These are phyloP conservation scores for Ctenosaura bakeri DNA, from an alignment of 2,797 vertebrate genomes.

Conservation along the genomic window DNA sequence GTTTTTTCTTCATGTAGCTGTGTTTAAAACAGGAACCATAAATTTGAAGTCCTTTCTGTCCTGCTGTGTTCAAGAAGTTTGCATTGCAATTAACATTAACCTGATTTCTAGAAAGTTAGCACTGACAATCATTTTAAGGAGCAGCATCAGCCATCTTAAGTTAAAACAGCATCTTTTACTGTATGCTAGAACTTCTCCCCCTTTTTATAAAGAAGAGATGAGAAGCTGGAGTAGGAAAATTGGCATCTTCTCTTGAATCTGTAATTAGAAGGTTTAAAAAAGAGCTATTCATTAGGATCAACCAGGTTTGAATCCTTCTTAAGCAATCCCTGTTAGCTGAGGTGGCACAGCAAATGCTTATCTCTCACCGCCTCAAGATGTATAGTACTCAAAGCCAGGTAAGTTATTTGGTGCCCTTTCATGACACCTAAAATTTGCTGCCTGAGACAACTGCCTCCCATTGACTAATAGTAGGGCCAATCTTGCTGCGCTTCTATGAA, in stretches of 20 bases:
- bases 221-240: not conserved
- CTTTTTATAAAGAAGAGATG: not conserved
- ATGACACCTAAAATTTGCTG: not conserved
- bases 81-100: conserved; percentile 1
- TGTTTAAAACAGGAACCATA: not conserved
- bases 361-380: not conserved
- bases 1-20: not conserved
- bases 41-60: not conserved
- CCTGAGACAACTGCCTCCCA: not conserved
- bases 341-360: not conserved
- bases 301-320: not conserved
- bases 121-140: not conserved
- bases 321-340: not conserved
- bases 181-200: not conserved
- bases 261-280: not conserved
- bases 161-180: not conserved
- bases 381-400: not conserved
- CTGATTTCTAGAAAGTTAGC: conserved; percentile 5
- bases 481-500: not conserved
- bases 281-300: not conserved
- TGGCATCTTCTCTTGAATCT: not conserved
- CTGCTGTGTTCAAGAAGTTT: conserved; percentile 14
- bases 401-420: not conserved
- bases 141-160: not conserved
- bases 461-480: not conserved